Evolutionary conservation across 2,797 vertebrate species (phyloP), one percentile per base, ranked within the genome.

Genomic region (Peromyscus melanophrys): DNA sequence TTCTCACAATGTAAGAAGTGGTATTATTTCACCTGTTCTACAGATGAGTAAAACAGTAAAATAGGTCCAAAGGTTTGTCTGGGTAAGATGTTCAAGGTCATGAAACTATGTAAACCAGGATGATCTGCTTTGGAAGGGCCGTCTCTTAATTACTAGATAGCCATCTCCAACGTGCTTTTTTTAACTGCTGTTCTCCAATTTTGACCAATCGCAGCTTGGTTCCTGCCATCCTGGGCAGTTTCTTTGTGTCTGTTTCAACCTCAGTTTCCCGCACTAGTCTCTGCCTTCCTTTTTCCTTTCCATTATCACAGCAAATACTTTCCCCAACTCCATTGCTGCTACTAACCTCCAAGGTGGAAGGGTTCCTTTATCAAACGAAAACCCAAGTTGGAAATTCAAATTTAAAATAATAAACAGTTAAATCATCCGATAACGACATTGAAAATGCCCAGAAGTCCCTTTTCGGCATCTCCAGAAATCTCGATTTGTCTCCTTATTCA

Each of bases 351-450:
- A 73, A 83, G 55, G 49, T 16, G 75, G 71, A 97, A 86, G 31
- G 87, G 49, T 71, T 91, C 76, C 69, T 88, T 88, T 87, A 81
- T n/a, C 67, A 94, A 94, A 84, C 4, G n/a, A 93, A 97, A 95
- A 67, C 25, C 49, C 86, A 77, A 5, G 17, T n/a, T 94, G 55
- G 59, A 84, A 95, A 91, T 92, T 88, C 69, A 94, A 94, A 90
- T 92, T 87, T 65, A 49, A 94, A 86, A 57, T 91, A 89, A 67
- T 86, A 84, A 91, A 89, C n/a, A 89, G 69, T 89, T 65, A 52
- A 19, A 94, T 89, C 94, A 88, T 63, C 61, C 9, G 37, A 75
- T 92, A 84, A 92, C 37, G 34, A 89, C 46, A 92, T 17, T 46
- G 73, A 87, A 91, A 77, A 91, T 73, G 23, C 95, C 83, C 76